Evolutionary conservation across 2,888 invertebrate genomes (phyloP), one percentile per base, ranked within the genome.

Genomic region (Sylvicola cinctus): DNA sequence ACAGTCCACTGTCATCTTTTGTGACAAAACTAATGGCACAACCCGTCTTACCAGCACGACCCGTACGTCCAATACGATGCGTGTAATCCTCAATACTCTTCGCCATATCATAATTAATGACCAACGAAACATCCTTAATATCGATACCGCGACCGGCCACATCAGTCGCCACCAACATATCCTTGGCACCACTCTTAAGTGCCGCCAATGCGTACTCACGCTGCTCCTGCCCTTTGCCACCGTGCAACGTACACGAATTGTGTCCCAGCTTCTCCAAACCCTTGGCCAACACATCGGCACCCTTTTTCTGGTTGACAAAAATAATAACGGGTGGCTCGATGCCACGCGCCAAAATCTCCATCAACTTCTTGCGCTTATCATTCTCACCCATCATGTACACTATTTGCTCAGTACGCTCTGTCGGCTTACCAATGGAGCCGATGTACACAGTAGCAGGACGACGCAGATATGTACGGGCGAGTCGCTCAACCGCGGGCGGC

Each of bases 91-190:
- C 98, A 49, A 99, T 96, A 13, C 80, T 75, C 59, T 98, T 98
- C 0, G 98, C 95, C 98, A 99, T 99, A 53, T 99, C 98, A 49
- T 99, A 99, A 58, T 99, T 99, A 47, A 99, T 88, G 41, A 99
- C 98, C 61, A 98, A 69, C 6, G 95, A 91, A 3, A 99, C 98
- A 56, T 99, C 96, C 55, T 98, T 96, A 53, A 99, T 96, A 53
- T 99, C 98, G 44, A 99, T 98, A 85, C 98, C 98, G 70, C 98
- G 81, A 45, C 98, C 98, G 44, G 98, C 98, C 2, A 99, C 98
- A 58, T 99, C 96, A 1, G 98, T 99, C 1, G 98, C 98, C 28
- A 99, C 98, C 45, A 99, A 62, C 50, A 99, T 98, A 52, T 99
- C 95, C 56, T 96, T 96, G 2, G 81, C 71, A 4, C 96, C 96